A percentile compares a stretch with the other conserved stretches of the same genome.
These are phyloP conservation scores for Leiothrix lutea DNA, from an alignment of 2,113 vertebrate genomes.

Conservation along the genomic window DNA sequence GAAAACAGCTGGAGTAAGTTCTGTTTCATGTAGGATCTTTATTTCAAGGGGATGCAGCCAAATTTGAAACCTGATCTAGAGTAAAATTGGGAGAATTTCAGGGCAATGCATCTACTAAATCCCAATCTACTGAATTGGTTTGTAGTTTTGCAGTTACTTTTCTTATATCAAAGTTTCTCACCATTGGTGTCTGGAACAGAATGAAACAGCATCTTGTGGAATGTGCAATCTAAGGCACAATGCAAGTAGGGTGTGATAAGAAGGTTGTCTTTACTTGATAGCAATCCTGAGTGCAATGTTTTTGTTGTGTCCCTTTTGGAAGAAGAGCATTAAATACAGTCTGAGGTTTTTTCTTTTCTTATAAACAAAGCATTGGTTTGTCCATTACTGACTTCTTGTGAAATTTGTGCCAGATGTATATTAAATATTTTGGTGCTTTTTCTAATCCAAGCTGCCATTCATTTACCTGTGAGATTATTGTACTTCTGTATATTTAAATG, in stretches of 20 bases:
- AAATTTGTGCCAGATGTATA: slow-evolving; percentile 71
- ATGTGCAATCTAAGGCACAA: slow-evolving; percentile 37
- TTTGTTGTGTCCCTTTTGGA: slow-evolving; percentile 41
- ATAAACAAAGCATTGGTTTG: slow-evolving; percentile 55
- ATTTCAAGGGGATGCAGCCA: background rate
- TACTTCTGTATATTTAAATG: slow-evolving; percentile 55
- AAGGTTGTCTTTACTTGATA: slow-evolving; percentile 37
- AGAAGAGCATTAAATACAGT: slow-evolving; percentile 56
- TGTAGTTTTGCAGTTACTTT: background rate
- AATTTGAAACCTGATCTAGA: background rate
- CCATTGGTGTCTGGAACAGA: background rate
- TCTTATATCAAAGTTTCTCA: background rate
- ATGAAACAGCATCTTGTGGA: slow-evolving; percentile 5
- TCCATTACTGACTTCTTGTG: slow-evolving; percentile 63
- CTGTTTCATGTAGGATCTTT: background rate
- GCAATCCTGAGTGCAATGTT: slow-evolving; percentile 56
- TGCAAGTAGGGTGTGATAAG: background rate
- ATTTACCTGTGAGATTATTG: slow-evolving; percentile 52
- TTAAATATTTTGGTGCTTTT: slow-evolving; percentile 75
- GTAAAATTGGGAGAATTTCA: background rate
- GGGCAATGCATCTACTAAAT: background rate
- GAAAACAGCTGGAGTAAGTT: slow-evolving; percentile 29
- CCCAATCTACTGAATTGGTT: background rate
- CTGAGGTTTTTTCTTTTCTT: slow-evolving; percentile 41
- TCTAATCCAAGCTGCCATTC: slow-evolving; percentile 64